Percentiles rank a stretch among this genome's conserved stretches.
Conservation (phyloP, 2,888 invertebrate species). For the Lochmaea crataegi region DNA sequence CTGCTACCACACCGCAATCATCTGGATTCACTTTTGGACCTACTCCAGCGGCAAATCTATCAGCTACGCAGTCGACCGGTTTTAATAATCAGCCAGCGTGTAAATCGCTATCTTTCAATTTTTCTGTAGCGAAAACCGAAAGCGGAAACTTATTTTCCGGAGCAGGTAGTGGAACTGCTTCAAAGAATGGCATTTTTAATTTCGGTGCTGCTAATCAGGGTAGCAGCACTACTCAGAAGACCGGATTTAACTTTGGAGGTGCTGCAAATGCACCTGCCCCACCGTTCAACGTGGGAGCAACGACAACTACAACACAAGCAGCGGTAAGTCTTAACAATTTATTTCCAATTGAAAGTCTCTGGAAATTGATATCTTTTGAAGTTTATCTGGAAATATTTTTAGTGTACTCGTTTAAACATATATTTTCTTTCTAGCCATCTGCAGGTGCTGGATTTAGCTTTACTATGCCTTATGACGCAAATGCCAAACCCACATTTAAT, state of each 20-base stretch:
- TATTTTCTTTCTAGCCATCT: slow-evolving; percentile 45
- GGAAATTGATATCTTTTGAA: no score
- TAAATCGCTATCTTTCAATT: slow-evolving; percentile 37
- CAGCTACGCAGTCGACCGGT: background rate
- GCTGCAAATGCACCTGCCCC: slow-evolving; percentile 26
- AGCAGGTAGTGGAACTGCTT: slow-evolving; percentile 16
- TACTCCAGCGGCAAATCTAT: slow-evolving; percentile 46
- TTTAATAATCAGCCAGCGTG: slow-evolving; percentile 27
- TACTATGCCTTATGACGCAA: slow-evolving; percentile 63
- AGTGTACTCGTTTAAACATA: no score
- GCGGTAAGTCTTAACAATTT: slow-evolving; percentile 47
- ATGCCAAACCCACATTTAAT: slow-evolving; percentile 66
- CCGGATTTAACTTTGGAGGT: slow-evolving; percentile 58
- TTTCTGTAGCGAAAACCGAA: slow-evolving; percentile 31
- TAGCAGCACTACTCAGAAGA: slow-evolving; percentile 48
- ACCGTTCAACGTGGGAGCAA: slow-evolving; percentile 60
- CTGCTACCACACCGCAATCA: slow-evolving; percentile 29
- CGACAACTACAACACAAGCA: slow-evolving; percentile 42
- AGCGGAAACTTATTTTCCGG: slow-evolving; percentile 35
- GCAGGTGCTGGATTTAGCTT: slow-evolving; percentile 59
- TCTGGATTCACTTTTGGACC: slow-evolving; percentile 60
- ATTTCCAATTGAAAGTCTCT: no score
- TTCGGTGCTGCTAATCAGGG: slow-evolving; percentile 52
- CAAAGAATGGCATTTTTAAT: slow-evolving; percentile 57
- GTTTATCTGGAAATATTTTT: no score